Percentiles rank a stretch among this genome's conserved stretches.
Conservation (phyloP, 2,888 invertebrate genomes). For the Eurytoma californica region DNA sequence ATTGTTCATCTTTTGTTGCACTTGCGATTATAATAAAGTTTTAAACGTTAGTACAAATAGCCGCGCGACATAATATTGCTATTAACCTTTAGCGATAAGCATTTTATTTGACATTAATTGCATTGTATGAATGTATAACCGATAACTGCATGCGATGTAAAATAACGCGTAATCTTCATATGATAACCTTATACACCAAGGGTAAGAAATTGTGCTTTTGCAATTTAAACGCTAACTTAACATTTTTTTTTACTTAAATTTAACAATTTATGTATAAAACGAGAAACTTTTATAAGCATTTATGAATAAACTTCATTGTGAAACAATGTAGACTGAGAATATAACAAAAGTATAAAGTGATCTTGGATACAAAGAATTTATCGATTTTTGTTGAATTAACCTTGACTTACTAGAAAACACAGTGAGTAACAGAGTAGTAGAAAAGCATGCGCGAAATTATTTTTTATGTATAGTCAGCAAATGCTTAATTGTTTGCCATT, state of each 20-base stretch:
- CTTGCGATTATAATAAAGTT: no score
- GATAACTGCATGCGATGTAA: background rate
- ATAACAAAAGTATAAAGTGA: background rate
- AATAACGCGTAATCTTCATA: constrained; percentile 3
- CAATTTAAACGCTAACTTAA: background rate
- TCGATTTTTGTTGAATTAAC: constrained; percentile 29
- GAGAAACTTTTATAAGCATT: background rate
- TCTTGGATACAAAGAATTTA: constrained; percentile 22
- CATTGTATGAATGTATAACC: background rate
- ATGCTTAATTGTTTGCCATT: no score
- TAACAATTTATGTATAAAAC: background rate
- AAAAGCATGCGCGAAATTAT: background rate
- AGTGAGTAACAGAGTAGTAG: background rate
- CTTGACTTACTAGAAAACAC: constrained; percentile 28
- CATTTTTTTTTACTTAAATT: no score
- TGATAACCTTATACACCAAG: constrained; percentile 16
- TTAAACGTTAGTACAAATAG: no score
- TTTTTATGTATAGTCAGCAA: no score
- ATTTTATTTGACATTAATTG: background rate
- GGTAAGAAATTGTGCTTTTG: background rate
- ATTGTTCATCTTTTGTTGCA: no score
- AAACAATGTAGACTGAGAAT: background rate
- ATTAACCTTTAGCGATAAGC: background rate
- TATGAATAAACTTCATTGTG: no score
- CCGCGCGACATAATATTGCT: background rate